Base-by-base conservation (phyloP, 2,797 vertebrate species). In the Clamator glandarius region DNA sequence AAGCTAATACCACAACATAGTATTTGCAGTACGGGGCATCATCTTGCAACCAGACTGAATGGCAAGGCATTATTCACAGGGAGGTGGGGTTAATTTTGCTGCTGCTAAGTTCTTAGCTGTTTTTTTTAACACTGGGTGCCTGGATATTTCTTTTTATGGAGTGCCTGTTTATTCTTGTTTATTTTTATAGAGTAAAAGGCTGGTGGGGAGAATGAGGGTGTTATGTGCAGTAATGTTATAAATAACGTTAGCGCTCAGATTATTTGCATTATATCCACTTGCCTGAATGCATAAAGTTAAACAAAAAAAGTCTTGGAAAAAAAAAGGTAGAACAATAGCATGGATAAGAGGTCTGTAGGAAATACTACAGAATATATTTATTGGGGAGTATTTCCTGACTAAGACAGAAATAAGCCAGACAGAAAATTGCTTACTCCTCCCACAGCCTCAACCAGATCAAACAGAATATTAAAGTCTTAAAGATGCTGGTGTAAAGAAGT, bases 181-280 rank as follows among this genome's bases (percentile, higher is more conserved):
- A 91, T 94, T 94, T 96, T 95, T 94, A 93, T 86, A 91, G 87
- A 91, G 50, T 90, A 90, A 88, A 93, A 88, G 62, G 28, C 73
- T 92, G 89, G 50, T 91, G 79, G 68, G 89, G 72, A 85, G 84
- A 96, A 95, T 89, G 91, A 95, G 94, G 92, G 94, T 95, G 94
- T 92, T 95, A 89, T 93, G 78, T 95, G 84, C 92, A 66, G 84
- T 83, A 36, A 83, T 58, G 62, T 92, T 95, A 95, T 91, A 89
- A 89, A 92, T 95, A 90, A 83, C 6, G 0, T n/a, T 91, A 68
- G 46, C 76, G 87, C 26, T 90, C 58, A 83, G 94, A 74, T 93
- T 94, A 89, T 95, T 89, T 95, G 90, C 75, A n/a, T 93, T 92
- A 62, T 87, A 87, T 89, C 51, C 68, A 52, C 62, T 92, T 93